These are phyloP conservation scores for Premnoplex brunnescens DNA, from an alignment of 2,797 vertebrate genomes.

Conservation along the genomic window DNA sequence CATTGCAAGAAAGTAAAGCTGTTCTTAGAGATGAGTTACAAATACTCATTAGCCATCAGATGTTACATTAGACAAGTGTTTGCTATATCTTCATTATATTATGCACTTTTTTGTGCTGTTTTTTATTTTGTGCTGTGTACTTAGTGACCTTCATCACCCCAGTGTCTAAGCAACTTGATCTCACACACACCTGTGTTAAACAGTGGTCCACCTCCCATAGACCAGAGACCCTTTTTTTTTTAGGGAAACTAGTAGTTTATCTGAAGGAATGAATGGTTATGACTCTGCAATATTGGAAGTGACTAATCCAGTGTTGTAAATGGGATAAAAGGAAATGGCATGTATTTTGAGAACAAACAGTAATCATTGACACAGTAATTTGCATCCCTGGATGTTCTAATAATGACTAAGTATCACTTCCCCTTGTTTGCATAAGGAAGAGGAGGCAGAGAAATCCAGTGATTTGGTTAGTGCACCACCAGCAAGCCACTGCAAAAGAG, in stretches of 20 bases:
- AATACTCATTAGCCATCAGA: constrained; percentile 61
- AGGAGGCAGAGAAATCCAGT: constrained; percentile 44
- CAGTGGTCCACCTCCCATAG: background rate
- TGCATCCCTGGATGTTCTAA: constrained; percentile 66
- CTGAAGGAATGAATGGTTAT: constrained; percentile 51
- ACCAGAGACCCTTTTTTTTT: background rate
- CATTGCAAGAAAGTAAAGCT: constrained; percentile 60
- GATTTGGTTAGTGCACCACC: background rate
- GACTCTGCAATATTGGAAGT: constrained; percentile 60
- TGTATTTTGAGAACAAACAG: constrained; percentile 69
- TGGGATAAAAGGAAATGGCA: constrained; percentile 56
- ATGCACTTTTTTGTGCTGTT: background rate
- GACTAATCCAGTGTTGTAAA: constrained; percentile 64
- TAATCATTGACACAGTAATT: constrained; percentile 69
- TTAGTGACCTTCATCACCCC: background rate
- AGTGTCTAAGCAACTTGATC: constrained; percentile 7
- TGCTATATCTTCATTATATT: background rate
- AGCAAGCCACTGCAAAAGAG: background rate
- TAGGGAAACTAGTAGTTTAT: constrained; percentile 11
- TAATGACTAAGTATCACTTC: constrained; percentile 68
- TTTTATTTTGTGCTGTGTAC: background rate
- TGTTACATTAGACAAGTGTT: constrained; percentile 30
- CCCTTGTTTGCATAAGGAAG: constrained; percentile 56
- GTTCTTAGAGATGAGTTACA: constrained; percentile 57
- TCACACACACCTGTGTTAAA: background rate